phyloP scores from a whole-genome alignment of 2,888 invertebrate species.

The Tiliacea citrago region DNA sequence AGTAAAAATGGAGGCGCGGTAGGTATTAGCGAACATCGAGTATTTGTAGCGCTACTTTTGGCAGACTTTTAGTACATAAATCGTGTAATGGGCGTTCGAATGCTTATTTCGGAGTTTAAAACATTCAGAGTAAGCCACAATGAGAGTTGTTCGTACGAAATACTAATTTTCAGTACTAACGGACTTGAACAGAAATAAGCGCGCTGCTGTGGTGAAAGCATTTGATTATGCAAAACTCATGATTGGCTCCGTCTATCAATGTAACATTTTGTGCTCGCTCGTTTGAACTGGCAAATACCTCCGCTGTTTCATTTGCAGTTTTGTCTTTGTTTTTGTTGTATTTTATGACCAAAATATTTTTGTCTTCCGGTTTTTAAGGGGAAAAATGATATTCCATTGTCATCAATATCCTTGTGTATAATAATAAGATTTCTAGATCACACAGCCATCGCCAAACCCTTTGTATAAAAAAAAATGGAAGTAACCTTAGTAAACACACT shows the following conservation, averaged over 20 bases:
- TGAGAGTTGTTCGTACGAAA: constrained; percentile 34
- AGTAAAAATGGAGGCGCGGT: constrained; percentile 8
- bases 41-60: constrained; percentile 40
- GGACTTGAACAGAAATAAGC: constrained; percentile 37
- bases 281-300: constrained; percentile 33
- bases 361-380: not conserved
- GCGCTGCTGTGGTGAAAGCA: constrained; percentile 46
- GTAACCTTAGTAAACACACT: not conserved
- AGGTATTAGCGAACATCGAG: constrained; percentile 28
- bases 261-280: constrained; percentile 43
- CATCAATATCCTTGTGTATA: constrained; percentile 27
- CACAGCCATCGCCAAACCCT: constrained; percentile 4
- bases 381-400: constrained; percentile 1
- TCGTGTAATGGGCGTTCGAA: constrained; percentile 37
- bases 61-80: constrained; percentile 43
- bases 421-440: constrained; percentile 17
- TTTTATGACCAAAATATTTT: too few species aligned
- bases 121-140: constrained; percentile 32
- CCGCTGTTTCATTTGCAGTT: constrained; percentile 13
- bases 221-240: constrained; percentile 58
- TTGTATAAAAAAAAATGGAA: constrained; percentile 24
- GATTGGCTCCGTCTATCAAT: constrained; percentile 53
- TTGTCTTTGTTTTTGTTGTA: not conserved
- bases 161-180: constrained; percentile 47
- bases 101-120: constrained; percentile 38